Conservation (phyloP, 2,888 invertebrate genomes). For the Phortica okadai region DNA sequence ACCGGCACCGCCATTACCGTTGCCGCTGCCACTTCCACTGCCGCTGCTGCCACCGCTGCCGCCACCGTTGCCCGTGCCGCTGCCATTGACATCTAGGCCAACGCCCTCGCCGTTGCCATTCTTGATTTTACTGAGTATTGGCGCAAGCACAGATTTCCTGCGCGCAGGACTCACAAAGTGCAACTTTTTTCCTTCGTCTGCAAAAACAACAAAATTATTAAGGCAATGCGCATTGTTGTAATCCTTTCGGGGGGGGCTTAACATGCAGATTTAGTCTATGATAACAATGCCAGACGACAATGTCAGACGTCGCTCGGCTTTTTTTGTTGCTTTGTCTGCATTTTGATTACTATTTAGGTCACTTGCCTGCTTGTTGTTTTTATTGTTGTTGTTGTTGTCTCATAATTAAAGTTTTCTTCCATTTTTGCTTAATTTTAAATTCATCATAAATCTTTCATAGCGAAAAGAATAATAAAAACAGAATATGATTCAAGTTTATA, state of each 20-base stretch:
- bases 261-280: not conserved
- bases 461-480: not conserved
- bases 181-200: slow-evolving; percentile 76
- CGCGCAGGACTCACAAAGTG: slow-evolving; percentile 75
- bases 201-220: slow-evolving; percentile 11
- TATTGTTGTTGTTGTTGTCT: not conserved
- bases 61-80: slow-evolving; percentile 21
- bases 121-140: slow-evolving; percentile 75
- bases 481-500: not conserved
- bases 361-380: not conserved
- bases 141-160: slow-evolving; percentile 74
- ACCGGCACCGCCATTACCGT: slow-evolving; percentile 39
- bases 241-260: not conserved
- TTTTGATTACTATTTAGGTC: not conserved
- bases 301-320: not conserved
- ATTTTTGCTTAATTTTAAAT: not conserved
- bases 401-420: not conserved
- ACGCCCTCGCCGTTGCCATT: slow-evolving; percentile 67
- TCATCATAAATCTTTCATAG: not conserved
- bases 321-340: not conserved
- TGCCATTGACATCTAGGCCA: slow-evolving; percentile 39
- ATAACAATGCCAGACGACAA: not conserved
- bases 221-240: not conserved
- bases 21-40: slow-evolving; percentile 25
- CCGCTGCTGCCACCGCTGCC: slow-evolving; percentile 7